Percentiles rank a stretch among this genome's conserved stretches.
These are phyloP conservation scores for Epistrophe eligans DNA, from an alignment of 2,888 invertebrate species.

Conservation along the genomic window DNA sequence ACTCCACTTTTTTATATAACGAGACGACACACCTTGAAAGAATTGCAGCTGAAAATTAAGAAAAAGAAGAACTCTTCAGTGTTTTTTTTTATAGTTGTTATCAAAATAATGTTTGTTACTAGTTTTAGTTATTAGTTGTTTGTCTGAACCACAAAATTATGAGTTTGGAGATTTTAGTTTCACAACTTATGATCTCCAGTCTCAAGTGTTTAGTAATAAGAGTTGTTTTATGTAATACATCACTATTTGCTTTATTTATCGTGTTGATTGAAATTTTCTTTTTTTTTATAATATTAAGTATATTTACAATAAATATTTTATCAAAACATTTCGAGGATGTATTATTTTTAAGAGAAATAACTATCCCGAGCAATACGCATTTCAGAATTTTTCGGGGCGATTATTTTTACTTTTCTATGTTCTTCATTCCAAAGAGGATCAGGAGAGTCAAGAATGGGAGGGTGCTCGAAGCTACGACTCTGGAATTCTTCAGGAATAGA, in stretches of 20 bases:
- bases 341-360: slow-evolving; percentile 80
- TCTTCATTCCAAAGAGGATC: background rate
- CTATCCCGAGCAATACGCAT: slow-evolving; percentile 81
- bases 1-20: slow-evolving; percentile 62
- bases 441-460: slow-evolving; percentile 59
- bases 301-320: slow-evolving; percentile 62
- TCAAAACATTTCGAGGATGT: background rate
- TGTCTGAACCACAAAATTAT: slow-evolving; percentile 42
- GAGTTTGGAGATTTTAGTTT: slow-evolving; percentile 5
- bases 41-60: slow-evolving; percentile 44
- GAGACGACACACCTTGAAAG: slow-evolving; percentile 47
- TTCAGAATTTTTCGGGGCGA: slow-evolving; percentile 80
- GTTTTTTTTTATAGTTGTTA: slow-evolving; percentile 63
- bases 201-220: slow-evolving; percentile 56
- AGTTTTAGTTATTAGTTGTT: slow-evolving; percentile 62
- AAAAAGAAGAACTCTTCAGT: slow-evolving; percentile 43
- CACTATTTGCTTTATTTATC: slow-evolving; percentile 64
- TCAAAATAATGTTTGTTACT: slow-evolving; percentile 65
- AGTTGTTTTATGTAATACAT: slow-evolving; percentile 51
- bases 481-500: slow-evolving; percentile 78
- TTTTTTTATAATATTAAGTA: slow-evolving; percentile 68
- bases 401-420: slow-evolving; percentile 73
- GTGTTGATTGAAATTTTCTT: slow-evolving; percentile 57
- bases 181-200: slow-evolving; percentile 10
- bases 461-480: slow-evolving; percentile 78